Percentiles rank a stretch among this genome's conserved stretches.
Conservation (phyloP, 2,797 vertebrate species). For the Sebastes glaucus region DNA sequence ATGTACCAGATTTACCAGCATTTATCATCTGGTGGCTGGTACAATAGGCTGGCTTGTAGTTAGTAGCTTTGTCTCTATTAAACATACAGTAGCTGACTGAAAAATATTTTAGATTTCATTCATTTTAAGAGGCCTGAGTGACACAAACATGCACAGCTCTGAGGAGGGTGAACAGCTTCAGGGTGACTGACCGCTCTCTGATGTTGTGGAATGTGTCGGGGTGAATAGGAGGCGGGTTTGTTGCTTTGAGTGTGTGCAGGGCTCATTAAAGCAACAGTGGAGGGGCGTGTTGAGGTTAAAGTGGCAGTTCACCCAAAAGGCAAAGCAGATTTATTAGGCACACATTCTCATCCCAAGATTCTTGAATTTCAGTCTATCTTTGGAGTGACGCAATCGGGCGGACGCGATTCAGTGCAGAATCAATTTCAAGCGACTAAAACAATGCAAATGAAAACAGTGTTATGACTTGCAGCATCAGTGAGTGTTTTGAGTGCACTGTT, state of each 20-base stretch:
- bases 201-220: slow-evolving; percentile 69
- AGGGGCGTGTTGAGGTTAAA: slow-evolving; percentile 56
- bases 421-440: neutral
- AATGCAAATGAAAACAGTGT: neutral
- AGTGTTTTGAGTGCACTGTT: neutral
- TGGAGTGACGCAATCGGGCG: neutral
- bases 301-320: slow-evolving; percentile 45
- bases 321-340: slow-evolving; percentile 3
- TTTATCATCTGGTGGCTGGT: neutral
- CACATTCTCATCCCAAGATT: slow-evolving; percentile 10
- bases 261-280: slow-evolving; percentile 60
- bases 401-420: neutral
- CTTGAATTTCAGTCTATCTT: slow-evolving; percentile 12
- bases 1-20: slow-evolving; percentile 17
- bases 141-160: neutral
- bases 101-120: neutral
- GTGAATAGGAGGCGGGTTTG: slow-evolving; percentile 64
- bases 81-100: neutral
- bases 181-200: slow-evolving; percentile 39
- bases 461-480: neutral
- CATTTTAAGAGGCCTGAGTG: neutral
- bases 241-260: slow-evolving; percentile 50
- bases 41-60: slow-evolving; percentile 1
- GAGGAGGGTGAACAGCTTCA: neutral
- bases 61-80: neutral